A percentile compares a stretch with the other conserved stretches of the same genome.
These are phyloP conservation scores for Sebastes aleutianus DNA, from an alignment of 2,797 vertebrate species.

Conservation along the genomic window DNA sequence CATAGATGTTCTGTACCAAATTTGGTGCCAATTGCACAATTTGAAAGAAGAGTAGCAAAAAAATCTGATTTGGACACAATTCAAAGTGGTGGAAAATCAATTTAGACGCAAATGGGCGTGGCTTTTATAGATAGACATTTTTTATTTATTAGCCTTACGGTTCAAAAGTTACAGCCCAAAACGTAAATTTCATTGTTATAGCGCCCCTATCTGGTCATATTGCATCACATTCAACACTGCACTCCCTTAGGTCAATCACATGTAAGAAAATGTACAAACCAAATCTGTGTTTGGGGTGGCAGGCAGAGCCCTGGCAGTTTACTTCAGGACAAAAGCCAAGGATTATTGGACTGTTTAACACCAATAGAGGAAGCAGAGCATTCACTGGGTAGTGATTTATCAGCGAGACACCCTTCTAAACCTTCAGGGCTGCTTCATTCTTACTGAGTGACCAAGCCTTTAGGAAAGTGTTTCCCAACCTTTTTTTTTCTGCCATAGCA, in stretches of 20 bases:
- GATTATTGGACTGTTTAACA: constrained; percentile 20
- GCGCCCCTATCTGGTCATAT: no score
- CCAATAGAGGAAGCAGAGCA: constrained; percentile 1
- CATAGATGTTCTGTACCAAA: no score
- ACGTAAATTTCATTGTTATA: no score
- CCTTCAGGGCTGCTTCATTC: constrained; percentile 1
- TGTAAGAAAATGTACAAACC: background rate
- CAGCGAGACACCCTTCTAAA: constrained; percentile 22
- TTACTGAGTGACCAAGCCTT: background rate
- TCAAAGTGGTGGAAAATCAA: no score
- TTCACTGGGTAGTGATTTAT: constrained; percentile 21
- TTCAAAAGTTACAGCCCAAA: no score
- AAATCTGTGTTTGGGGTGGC: background rate
- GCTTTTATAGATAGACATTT: no score
- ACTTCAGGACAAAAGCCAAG: constrained; percentile 12
- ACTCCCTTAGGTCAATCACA: background rate
- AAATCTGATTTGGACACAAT: no score
- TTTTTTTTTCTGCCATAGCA: background rate
- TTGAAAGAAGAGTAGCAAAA: no score
- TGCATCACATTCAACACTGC: no score
- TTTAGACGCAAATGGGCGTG: no score
- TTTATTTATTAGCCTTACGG: no score
- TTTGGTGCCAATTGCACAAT: no score
- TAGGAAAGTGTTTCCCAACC: background rate
- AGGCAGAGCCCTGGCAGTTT: background rate